Base-by-base conservation (phyloP, 2,888 invertebrate genomes). In the Apotomis turbidana region DNA sequence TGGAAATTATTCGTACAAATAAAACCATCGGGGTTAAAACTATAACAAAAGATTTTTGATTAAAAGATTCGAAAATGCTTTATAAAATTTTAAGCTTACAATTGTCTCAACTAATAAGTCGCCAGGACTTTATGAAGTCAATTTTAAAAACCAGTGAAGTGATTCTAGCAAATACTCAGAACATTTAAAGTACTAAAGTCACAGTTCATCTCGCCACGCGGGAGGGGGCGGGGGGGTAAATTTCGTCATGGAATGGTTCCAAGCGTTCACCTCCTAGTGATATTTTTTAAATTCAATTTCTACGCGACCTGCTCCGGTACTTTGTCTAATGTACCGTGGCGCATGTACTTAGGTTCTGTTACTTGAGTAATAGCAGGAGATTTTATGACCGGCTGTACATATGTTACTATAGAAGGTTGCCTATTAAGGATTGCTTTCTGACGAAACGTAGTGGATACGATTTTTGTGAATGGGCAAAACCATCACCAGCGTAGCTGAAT, bases 281-380 rank as follows among this genome's bases (percentile, higher is more conserved):
- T 74, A 77, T 76, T 77, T 77, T 76, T 74, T 68, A 76, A 77
- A 76, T 77, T 76, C 74, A 77, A 77, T 77, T 77, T 76, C 64
- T 60, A 58, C 71, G 52, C 54, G 66, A 68, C 72, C 60, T 76
- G 74, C 74, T 74, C 57, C 54, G 38, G 72, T 75, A 75, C 75
- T 77, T 76, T 76, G 75, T 75, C 74, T 77, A 77, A 77, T 77
- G 75, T 75, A 75, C 71, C 51, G 63, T 54, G 68, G 67, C 73
- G 57, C 70, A 66, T 55, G 44, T 67, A 55, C 60, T 51, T 55
- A 12, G 55, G 44, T 64, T 44, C 62, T 60, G 63, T 64, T 69
- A 38, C 66, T 57, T 41, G 67, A 61, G 71, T 71, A 71, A 71
- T 71, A 49, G 54, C 60, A 55, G 38, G 9, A 49, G 49, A 51